These are phyloP conservation scores for Rhinogobio ventralis DNA, from an alignment of 2,797 vertebrate species.

Conservation along the genomic window DNA sequence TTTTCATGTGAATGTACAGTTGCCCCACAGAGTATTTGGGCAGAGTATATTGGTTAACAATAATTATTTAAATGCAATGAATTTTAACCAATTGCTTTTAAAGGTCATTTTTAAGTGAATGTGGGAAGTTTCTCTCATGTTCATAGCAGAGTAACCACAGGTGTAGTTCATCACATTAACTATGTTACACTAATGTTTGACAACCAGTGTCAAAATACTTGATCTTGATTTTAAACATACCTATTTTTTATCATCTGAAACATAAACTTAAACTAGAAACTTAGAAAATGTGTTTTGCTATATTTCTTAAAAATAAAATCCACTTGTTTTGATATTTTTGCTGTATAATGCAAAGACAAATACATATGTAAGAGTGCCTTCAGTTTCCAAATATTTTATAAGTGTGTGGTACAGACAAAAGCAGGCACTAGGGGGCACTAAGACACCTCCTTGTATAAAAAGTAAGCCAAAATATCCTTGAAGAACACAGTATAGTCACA, in stretches of 20 bases:
- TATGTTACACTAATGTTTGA: not conserved
- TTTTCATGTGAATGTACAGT: not conserved
- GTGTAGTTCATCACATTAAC: not conserved
- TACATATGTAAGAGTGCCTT: not conserved
- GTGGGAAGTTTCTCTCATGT: not conserved
- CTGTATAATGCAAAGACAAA: not conserved
- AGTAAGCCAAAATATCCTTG: not conserved
- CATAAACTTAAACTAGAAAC: not conserved
- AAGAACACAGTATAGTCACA: conserved; percentile 1
- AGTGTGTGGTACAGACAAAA: not conserved
- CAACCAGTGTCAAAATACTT: not conserved
- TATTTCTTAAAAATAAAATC: not conserved
- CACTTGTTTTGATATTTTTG: not conserved
- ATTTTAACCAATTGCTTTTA: not conserved
- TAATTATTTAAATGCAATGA: not conserved
- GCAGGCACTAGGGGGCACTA: not conserved
- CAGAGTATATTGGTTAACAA: not conserved
- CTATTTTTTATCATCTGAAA: not conserved
- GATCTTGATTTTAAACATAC: not conserved
- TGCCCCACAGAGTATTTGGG: not conserved
- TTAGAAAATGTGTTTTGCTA: not conserved
- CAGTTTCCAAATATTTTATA: not conserved
- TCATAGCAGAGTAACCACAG: not conserved
- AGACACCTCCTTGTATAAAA: not conserved
- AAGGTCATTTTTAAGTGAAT: not conserved